These are phyloP conservation scores for Camponotus fellah DNA, from an alignment of 2,888 invertebrate genomes.

Conservation along the genomic window DNA sequence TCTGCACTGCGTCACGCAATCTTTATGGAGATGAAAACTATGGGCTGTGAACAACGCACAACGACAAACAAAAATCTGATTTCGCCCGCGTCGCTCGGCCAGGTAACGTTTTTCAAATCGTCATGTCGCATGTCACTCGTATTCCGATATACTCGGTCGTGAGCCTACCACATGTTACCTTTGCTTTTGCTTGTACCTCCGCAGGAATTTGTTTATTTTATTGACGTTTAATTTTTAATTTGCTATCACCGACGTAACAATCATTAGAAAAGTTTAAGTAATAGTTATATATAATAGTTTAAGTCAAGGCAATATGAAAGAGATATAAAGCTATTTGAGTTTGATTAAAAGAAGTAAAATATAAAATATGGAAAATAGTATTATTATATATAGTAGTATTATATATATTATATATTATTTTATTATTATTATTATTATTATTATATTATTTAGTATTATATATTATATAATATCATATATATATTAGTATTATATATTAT, in stretches of 20 bases:
- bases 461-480: too few relatives aligned
- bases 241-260: background rate
- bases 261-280: background rate
- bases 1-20: slow-evolving; percentile 56
- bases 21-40: slow-evolving; percentile 70
- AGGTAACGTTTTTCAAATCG: slow-evolving; percentile 58
- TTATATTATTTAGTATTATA: too few relatives aligned
- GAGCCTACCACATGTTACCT: slow-evolving; percentile 7
- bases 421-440: too few relatives aligned
- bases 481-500: too few relatives aligned
- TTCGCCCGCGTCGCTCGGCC: slow-evolving; percentile 53
- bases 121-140: slow-evolving; percentile 60
- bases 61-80: slow-evolving; percentile 62
- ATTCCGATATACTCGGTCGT: slow-evolving; percentile 54
- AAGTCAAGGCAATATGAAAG: background rate
- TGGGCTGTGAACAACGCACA: slow-evolving; percentile 43
- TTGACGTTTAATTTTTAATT: slow-evolving; percentile 23
- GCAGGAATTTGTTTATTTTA: background rate
- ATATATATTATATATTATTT: too few relatives aligned
- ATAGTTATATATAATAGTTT: too few relatives aligned
- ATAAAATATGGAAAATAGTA: too few relatives aligned
- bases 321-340: too few relatives aligned
- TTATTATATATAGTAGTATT: too few relatives aligned
- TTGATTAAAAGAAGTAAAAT: too few relatives aligned
- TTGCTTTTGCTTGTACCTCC: background rate